Evolutionary conservation across 2,113 vertebrate species (phyloP), one percentile per base, ranked within the genome.

Genomic region (Paradoxurus hermaphroditus): DNA sequence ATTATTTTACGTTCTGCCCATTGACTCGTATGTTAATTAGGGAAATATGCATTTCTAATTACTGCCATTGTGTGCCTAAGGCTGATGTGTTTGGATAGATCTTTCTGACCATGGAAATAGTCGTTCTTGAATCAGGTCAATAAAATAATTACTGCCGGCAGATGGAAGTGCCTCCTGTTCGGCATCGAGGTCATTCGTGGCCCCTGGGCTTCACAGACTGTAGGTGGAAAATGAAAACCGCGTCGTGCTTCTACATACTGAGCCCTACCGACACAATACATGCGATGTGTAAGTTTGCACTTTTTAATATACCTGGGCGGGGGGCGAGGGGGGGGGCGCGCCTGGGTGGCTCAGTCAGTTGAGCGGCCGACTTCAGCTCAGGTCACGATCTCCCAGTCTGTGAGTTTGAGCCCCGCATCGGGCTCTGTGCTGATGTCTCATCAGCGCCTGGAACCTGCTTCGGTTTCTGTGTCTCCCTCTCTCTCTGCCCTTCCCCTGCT

Each of bases 91-190:
- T 94, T 92, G 87, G 88, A 84, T 94, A 86, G 90, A 87, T 95
- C 67, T 95, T 94, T 90, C 91, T 96, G 96, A 95, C 81, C 75
- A 27, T 91, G 72, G 70, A 98, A 95, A 96, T 94, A 63, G 88
- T 83, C 90, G 79, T 94, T 96, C 94, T 95, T 88, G 96, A 96
- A 97, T 97, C 85, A 70, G 93, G 97, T 97, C 90, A 96, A 78
- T 96, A 93, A 93, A 92, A 97, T 85, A 92, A 85, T 96, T 96
- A 83, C 85, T 82, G 18, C 65, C 96, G 97, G 82, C 95, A 96
- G 95, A 96, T 65, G 90, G 95, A 75, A 93, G 75, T 81, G 83
- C 90, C 86, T 97, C 95, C 90, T 90, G 62, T 90, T 96, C 72
- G 79, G 62, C 36, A 75, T 81, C 3, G 59, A 97, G 96, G 95